Percentiles rank a stretch among this genome's conserved stretches.
Conservation (phyloP, 2,113 vertebrate species). For the Lagopus muta region DNA sequence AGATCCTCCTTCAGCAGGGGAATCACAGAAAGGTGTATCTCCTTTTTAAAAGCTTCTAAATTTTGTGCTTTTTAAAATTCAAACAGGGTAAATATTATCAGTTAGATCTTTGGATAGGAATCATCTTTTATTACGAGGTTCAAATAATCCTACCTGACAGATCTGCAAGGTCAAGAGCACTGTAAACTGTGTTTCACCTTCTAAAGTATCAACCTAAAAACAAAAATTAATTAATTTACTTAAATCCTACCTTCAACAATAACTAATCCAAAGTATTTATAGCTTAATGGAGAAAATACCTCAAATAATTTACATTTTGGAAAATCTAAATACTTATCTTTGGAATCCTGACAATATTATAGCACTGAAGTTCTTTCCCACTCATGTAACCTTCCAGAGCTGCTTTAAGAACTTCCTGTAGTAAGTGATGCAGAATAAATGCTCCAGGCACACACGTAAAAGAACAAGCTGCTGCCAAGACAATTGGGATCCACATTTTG, state of each 20-base stretch:
- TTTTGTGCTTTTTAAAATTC: neutral
- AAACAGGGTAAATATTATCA: neutral
- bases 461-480: neutral
- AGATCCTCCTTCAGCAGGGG: neutral
- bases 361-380: neutral
- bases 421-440: neutral
- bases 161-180: constrained; percentile 59
- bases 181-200: constrained; percentile 57
- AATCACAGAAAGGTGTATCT: neutral
- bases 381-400: neutral
- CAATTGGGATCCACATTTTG: neutral
- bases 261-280: neutral
- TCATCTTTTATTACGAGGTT: constrained; percentile 19
- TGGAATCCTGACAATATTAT: neutral
- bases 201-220: constrained; percentile 49
- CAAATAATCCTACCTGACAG: constrained; percentile 44
- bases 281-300: neutral
- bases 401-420: neutral
- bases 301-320: neutral
- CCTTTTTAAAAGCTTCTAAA: neutral
- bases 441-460: neutral
- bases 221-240: constrained; percentile 41
- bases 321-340: neutral
- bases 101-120: neutral
- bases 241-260: constrained; percentile 28